Evolutionary conservation across 2,113 vertebrate species (phyloP).

Genomic region (Gallinago undulata): DNA sequence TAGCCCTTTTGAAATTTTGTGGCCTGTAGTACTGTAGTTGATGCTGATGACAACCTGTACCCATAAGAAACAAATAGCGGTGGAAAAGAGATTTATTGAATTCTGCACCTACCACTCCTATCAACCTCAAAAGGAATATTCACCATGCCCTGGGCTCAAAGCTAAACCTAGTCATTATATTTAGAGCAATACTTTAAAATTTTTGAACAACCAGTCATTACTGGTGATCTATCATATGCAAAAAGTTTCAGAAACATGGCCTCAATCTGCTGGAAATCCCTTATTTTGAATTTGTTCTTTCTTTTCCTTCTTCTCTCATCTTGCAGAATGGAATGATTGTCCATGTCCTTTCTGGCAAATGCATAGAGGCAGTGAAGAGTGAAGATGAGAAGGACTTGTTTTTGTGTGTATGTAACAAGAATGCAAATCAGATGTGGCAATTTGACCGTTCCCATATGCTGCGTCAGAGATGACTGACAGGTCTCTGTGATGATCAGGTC

Average conservation of each 20-base stretch:
- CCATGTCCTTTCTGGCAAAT: slow-evolving; percentile 83
- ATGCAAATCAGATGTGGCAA: slow-evolving; percentile 81
- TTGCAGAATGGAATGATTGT: slow-evolving; percentile 82
- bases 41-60: not conserved
- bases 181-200: not conserved
- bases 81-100: not conserved
- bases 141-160: not conserved
- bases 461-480: slow-evolving; percentile 60
- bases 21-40: not conserved
- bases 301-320: not conserved
- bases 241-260: not conserved
- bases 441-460: slow-evolving; percentile 74
- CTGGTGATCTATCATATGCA: not conserved
- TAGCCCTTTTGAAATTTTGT: not conserved
- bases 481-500: not conserved
- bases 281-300: not conserved
- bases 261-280: not conserved
- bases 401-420: slow-evolving; percentile 76
- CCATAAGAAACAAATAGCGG: not conserved
- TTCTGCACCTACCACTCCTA: not conserved
- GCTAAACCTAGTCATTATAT: not conserved
- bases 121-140: not conserved
- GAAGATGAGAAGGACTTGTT: slow-evolving; percentile 67
- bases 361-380: slow-evolving; percentile 78
- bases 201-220: not conserved